Evolutionary conservation across 2,888 invertebrate genomes (phyloP), one percentile per base, ranked within the genome.

Genomic region (Bursaphelenchus okinawaensis): DNA sequence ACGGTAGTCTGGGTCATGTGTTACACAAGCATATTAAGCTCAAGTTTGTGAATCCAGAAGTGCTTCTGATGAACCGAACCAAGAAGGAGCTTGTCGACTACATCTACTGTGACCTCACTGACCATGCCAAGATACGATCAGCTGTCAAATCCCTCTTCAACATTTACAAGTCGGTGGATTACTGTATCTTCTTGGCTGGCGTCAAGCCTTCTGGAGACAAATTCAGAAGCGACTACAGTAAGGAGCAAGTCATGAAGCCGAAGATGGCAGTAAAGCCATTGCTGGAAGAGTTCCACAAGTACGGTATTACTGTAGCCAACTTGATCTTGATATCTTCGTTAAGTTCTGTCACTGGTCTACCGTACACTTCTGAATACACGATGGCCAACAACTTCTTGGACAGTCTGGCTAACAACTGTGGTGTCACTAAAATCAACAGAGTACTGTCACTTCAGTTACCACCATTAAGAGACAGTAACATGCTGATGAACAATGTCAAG

Each of bases 381-480:
- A 64, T 75, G 52, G 75, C 75, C 22, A 79, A 78, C 55, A 55
- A 64, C 20, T 78, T 68, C 58, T 62, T 75, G 4, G 75, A 78
- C 51, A 51, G 65, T 9, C 40, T 75, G 0, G 50, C 66, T 16
- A 50, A 29, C 1, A 64, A 63, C 8, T 20, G 12, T 4, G 27
- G 24, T 20, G 29, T 24, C 7, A 24, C 57, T 12, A 12, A 23
- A 9, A 63, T 58, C 20, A 66, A 50, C 7, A 52, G 27, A 4
- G 24, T 66, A 19, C n/a, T 67, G 8, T 51, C 56, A 1, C 7
- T 66, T n/a, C 66, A 66, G 31, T 58, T 40, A 57, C 66, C 66
- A 8, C 57, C 57, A 6, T 22, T 55, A 52, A 29, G 31, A 9
- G 52, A 54, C 7, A 68, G 57, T 19, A 24, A 58, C 7, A 66